Evolutionary conservation across 2,113 vertebrate genomes (phyloP).

Genomic region (Menidia beryllina): DNA sequence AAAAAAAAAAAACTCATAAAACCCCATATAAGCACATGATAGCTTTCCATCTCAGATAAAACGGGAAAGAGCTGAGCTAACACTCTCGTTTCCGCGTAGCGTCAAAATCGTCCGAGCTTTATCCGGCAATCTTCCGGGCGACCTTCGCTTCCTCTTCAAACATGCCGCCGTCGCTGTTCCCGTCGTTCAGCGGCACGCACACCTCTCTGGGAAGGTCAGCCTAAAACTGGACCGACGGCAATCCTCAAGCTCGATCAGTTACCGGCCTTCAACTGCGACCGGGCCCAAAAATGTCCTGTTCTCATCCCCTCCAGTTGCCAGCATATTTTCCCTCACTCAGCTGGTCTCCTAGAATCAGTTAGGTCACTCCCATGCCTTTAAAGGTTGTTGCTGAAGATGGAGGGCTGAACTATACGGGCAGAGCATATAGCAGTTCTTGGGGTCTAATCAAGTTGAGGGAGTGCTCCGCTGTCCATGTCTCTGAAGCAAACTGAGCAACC

Average conservation of each 20-base stretch:
- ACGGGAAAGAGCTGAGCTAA: constrained; percentile 20
- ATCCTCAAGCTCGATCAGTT: constrained; percentile 21
- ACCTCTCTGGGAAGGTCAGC: constrained; percentile 3
- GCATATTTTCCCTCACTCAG: constrained; percentile 33
- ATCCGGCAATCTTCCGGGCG: not conserved
- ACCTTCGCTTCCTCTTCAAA: constrained; percentile 30
- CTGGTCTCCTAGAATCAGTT: constrained; percentile 44
- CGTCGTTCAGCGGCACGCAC: constrained; percentile 7
- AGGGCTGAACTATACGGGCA: constrained; percentile 49
- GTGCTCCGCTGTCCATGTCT: constrained; percentile 34
- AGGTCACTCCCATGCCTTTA: constrained; percentile 46
- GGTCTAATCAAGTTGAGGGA: constrained; percentile 63
- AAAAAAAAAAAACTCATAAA: constrained; percentile 42
- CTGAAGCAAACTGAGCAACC: constrained; percentile 61
- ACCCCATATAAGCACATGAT: constrained; percentile 13
- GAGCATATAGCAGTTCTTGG: constrained; percentile 46
- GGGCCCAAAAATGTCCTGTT: constrained; percentile 25
- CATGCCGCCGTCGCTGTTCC: constrained; percentile 2
- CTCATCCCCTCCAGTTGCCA: constrained; percentile 14
- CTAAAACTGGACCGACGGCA: not conserved
- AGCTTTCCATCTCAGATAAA: constrained; percentile 23
- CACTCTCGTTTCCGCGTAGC: constrained; percentile 21
- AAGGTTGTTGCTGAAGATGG: constrained; percentile 56
- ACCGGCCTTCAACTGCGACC: constrained; percentile 1
- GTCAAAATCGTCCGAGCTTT: not conserved